Conservation (phyloP, 53 echinoderm and acorn worm species). For the Glandiceps talaboti region DNA sequence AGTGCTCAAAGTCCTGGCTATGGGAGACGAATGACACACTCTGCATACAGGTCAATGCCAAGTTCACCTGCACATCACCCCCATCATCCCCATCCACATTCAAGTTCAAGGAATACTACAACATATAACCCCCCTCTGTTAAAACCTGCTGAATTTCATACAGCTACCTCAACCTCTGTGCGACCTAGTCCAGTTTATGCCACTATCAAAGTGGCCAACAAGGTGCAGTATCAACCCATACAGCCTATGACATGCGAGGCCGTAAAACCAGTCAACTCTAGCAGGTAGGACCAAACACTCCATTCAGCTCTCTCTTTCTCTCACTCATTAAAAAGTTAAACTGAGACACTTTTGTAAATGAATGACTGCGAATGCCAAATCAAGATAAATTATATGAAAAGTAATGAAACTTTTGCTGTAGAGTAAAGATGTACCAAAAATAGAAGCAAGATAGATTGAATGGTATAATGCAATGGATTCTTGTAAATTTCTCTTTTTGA, state of each 20-base stretch:
- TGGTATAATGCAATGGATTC: too few species aligned
- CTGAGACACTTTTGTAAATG: too few species aligned
- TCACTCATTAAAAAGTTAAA: too few species aligned
- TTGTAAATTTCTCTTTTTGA: too few species aligned
- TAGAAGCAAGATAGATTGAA: too few species aligned
- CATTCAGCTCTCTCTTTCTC: too few species aligned
- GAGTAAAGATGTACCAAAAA: too few species aligned
- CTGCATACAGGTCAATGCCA: background rate
- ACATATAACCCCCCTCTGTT: constrained; percentile 36
- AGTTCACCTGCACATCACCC: background rate
- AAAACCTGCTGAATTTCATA: constrained; percentile 73
- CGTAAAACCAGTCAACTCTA: constrained; percentile 18
- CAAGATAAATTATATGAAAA: too few species aligned
- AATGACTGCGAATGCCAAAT: too few species aligned
- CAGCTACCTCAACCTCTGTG: constrained; percentile 62
- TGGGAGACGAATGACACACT: background rate
- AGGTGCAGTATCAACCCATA: constrained; percentile 87
- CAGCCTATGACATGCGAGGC: constrained; percentile 97
- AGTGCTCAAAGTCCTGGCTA: background rate
- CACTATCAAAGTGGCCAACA: constrained; percentile 80
- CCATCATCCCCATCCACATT: background rate
- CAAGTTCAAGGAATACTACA: background rate
- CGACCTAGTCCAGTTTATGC: constrained; percentile 69
- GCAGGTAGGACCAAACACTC: background rate
- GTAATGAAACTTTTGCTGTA: too few species aligned